A percentile compares a stretch with the other conserved stretches of the same genome.
Conservation (phyloP, 2,113 vertebrate species). For the Menidia beryllina region DNA sequence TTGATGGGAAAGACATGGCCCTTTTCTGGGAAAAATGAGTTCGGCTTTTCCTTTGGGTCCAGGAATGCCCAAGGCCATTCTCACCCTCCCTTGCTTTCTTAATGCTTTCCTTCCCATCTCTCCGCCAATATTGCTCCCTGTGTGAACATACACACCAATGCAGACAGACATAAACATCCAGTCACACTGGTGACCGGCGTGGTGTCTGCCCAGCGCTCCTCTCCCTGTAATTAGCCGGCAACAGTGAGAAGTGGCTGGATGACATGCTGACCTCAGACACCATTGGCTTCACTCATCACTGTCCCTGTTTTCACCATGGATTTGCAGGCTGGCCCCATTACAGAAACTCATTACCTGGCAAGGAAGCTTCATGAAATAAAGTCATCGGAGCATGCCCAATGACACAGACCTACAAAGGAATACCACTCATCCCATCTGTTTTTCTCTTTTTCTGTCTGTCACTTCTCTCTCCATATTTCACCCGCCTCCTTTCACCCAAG, state of each 20-base stretch:
- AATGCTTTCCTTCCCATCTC: slow-evolving; percentile 62
- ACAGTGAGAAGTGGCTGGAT: slow-evolving; percentile 35
- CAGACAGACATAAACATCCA: slow-evolving; percentile 50
- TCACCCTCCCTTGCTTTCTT: slow-evolving; percentile 63
- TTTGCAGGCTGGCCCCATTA: slow-evolving; percentile 32
- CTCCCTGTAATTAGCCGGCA: slow-evolving; percentile 61
- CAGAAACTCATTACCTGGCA: slow-evolving; percentile 10
- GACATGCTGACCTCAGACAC: slow-evolving; percentile 39
- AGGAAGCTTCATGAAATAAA: slow-evolving; percentile 20
- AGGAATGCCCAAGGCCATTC: slow-evolving; percentile 71
- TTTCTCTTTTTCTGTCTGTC: slow-evolving; percentile 39
- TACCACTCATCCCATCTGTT: slow-evolving; percentile 25
- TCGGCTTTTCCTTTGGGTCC: slow-evolving; percentile 56
- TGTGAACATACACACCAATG: slow-evolving; percentile 41
- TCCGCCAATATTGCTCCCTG: slow-evolving; percentile 32
- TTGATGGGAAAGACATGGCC: slow-evolving; percentile 72
- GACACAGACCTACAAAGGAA: slow-evolving; percentile 52
- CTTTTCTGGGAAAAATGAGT: slow-evolving; percentile 72
- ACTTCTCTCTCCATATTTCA: slow-evolving; percentile 35
- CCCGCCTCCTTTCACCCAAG: slow-evolving; percentile 61
- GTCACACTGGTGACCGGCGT: slow-evolving; percentile 54
- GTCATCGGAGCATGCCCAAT: slow-evolving; percentile 4
- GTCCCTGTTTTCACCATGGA: slow-evolving; percentile 21
- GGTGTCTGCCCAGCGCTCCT: slow-evolving; percentile 58
- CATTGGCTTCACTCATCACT: slow-evolving; percentile 34